A percentile compares a stretch with the other conserved stretches of the same genome.
Conservation (phyloP, 2,888 invertebrate genomes). For the Fragum sueziense region DNA sequence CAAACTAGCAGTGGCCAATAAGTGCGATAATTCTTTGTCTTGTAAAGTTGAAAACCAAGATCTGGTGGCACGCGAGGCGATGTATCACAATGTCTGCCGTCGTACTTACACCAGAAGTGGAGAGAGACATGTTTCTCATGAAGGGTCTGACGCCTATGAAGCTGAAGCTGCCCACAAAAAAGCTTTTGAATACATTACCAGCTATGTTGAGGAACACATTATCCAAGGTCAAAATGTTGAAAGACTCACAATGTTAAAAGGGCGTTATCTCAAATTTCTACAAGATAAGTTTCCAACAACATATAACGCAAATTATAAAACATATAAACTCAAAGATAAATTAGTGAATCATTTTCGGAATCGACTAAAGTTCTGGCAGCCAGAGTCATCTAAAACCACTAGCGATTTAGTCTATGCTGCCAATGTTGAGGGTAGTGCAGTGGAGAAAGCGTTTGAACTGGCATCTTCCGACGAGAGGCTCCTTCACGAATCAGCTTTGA, state of each 20-base stretch:
- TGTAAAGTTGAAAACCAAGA: constrained; percentile 33
- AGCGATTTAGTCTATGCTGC: constrained; percentile 36
- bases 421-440: constrained; percentile 33
- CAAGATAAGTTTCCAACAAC: constrained; percentile 16
- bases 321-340: constrained; percentile 45
- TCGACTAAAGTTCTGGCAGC: constrained; percentile 44
- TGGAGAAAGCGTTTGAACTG: constrained; percentile 46
- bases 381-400: not conserved
- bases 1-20: constrained; percentile 25
- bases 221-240: constrained; percentile 32
- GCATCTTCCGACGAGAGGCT: constrained; percentile 42
- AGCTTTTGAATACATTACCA: constrained; percentile 14
- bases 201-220: constrained; percentile 27
- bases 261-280: constrained; percentile 21
- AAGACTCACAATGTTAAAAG: constrained; percentile 42
- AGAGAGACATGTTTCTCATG: not conserved
- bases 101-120: constrained; percentile 30
- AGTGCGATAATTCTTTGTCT: constrained; percentile 22
- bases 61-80: constrained; percentile 33
- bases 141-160: not conserved
- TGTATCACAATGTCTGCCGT: constrained; percentile 37
- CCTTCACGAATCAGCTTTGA: constrained; percentile 37
- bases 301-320: constrained; percentile 48
- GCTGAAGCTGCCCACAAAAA: constrained; percentile 5
- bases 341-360: constrained; percentile 25